phyloP scores from a whole-genome alignment of 2,113 vertebrate species.

The Eira barbara region DNA sequence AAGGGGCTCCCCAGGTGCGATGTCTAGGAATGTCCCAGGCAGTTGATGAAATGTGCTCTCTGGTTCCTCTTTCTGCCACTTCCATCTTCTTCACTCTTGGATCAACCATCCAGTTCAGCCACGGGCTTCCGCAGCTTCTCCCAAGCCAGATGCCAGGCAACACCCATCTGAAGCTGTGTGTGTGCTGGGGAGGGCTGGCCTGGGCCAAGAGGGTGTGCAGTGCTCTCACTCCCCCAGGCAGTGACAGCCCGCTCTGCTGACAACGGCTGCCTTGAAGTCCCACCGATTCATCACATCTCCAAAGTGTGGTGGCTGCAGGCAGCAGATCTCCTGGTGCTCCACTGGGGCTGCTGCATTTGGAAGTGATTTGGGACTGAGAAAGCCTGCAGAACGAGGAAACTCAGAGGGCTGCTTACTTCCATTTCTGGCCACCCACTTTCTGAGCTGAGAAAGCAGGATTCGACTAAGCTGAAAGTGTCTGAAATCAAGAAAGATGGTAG shows the following conservation, averaged over 20 bases:
- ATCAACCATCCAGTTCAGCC: background rate
- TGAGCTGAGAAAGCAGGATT: background rate
- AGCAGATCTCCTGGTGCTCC: background rate
- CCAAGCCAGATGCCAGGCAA: background rate
- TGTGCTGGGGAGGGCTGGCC: background rate
- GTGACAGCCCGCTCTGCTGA: background rate
- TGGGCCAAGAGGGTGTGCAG: background rate
- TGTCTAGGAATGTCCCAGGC: background rate
- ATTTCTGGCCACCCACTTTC: constrained; percentile 64
- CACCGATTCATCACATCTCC: background rate
- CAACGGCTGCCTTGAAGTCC: background rate
- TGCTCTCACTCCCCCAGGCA: background rate
- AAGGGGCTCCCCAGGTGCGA: background rate
- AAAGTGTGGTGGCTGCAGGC: background rate
- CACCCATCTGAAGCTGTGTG: background rate
- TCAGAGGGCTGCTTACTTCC: background rate
- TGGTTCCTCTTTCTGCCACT: background rate
- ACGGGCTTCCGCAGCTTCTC: background rate
- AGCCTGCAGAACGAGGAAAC: constrained; percentile 24
- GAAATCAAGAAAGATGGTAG: constrained; percentile 36
- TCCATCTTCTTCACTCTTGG: background rate
- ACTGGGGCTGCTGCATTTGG: constrained; percentile 57
- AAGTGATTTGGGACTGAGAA: constrained; percentile 67
- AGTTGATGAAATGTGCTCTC: background rate
- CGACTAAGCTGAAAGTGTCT: constrained; percentile 10